Conservation (phyloP, 2,113 vertebrate genomes). For the Abramis brama region DNA sequence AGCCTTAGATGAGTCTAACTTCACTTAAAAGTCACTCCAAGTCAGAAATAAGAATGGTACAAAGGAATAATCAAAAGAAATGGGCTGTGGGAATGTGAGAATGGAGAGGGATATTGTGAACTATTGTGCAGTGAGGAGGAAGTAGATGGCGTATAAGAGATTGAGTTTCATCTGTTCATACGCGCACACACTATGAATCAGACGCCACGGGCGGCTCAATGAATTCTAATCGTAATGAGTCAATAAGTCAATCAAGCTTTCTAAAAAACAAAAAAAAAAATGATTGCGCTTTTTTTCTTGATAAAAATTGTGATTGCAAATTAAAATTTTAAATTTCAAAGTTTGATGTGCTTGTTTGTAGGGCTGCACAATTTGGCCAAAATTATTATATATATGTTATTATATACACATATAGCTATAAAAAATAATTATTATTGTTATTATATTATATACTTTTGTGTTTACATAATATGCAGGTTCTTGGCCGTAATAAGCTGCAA, state of each 20-base stretch:
- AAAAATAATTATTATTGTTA: too few species aligned
- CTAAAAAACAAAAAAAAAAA: too few species aligned
- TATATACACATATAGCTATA: too few species aligned
- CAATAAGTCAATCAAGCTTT: constrained; percentile 35
- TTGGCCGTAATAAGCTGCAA: too few species aligned
- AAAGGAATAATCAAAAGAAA: not conserved
- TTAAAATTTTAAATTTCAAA: too few species aligned
- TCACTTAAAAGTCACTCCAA: not conserved
- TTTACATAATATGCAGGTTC: too few species aligned
- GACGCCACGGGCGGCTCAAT: not conserved
- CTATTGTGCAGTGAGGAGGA: not conserved
- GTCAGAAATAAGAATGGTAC: not conserved
- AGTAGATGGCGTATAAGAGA: not conserved
- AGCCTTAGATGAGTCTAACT: not conserved
- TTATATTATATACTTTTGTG: too few species aligned
- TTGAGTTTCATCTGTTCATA: constrained; percentile 1
- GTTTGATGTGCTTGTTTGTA: too few species aligned
- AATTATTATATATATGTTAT: too few species aligned
- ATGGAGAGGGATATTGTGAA: not conserved
- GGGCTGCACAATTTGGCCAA: too few species aligned
- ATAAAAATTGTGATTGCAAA: too few species aligned
- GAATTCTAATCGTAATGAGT: constrained; percentile 47
- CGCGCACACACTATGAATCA: constrained; percentile 30
- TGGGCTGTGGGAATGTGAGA: not conserved
- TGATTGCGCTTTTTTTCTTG: too few species aligned